Conservation (phyloP, 2,113 vertebrate species). For the Megaceryle torquata region DNA sequence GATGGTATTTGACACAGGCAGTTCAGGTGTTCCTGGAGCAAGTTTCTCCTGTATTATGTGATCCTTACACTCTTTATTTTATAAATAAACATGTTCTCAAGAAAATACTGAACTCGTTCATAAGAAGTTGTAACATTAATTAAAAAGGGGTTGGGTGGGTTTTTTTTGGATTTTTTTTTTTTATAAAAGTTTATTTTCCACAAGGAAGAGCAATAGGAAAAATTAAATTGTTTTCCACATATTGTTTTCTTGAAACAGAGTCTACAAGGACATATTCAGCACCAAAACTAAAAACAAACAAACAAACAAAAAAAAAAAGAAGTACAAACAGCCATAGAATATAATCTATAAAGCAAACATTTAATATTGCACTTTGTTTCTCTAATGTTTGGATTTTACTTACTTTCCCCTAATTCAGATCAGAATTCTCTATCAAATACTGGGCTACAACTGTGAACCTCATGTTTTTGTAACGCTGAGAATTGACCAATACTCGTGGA, state of each 20-base stretch:
- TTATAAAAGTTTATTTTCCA: slow-evolving; percentile 83
- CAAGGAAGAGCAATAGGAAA: slow-evolving; percentile 95
- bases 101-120: rapidly evolving
- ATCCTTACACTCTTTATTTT: rapidly evolving
- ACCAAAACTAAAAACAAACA: slow-evolving; percentile 74
- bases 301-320: not conserved
- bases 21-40: rapidly evolving
- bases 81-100: rapidly evolving
- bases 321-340: slow-evolving; percentile 87
- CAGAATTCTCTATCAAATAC: slow-evolving; percentile 84
- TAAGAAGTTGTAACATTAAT: too few species aligned
- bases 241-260: slow-evolving; percentile 88
- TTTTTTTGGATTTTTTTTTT: not conserved
- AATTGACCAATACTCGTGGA: not conserved
- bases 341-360: slow-evolving; percentile 88
- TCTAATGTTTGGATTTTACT: slow-evolving; percentile 90
- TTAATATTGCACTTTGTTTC: slow-evolving; percentile 99
- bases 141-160: not conserved
- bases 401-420: slow-evolving; percentile 75
- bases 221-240: slow-evolving; percentile 90
- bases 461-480: not conserved
- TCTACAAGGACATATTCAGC: slow-evolving; percentile 89
- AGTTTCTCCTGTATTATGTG: rapidly evolving
- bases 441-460: slow-evolving; percentile 76
- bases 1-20: rapidly evolving